Conservation (phyloP, 2,888 invertebrate genomes). For the Diplazon laetatorius region DNA sequence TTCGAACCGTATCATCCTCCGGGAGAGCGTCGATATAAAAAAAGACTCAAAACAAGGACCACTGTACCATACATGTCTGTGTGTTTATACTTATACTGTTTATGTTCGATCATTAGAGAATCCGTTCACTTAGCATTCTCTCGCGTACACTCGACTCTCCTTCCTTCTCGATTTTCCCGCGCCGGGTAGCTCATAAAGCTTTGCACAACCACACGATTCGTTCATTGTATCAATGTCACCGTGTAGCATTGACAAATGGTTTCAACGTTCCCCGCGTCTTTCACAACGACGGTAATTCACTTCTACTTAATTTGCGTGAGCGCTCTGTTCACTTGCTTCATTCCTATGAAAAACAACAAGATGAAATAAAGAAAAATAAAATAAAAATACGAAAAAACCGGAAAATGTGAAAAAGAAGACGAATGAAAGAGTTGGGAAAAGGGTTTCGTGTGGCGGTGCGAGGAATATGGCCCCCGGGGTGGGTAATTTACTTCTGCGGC, state of each 20-base stretch:
- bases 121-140: constrained; percentile 62
- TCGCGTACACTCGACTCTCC: constrained; percentile 38
- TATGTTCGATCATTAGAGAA: constrained; percentile 22
- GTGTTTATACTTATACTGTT: too few relatives aligned
- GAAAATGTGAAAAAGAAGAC: constrained; percentile 15
- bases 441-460: constrained; percentile 6
- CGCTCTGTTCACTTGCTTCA: constrained; percentile 23
- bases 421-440: constrained; percentile 6
- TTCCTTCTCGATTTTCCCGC: constrained; percentile 47
- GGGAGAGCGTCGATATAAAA: constrained; percentile 53
- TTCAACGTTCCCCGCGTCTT: constrained; percentile 59
- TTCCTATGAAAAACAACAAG: constrained; percentile 26
- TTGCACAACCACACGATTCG: constrained; percentile 54
- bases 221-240: constrained; percentile 62
- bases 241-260: constrained; percentile 63
- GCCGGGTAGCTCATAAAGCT: constrained; percentile 22
- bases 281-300: constrained; percentile 62
- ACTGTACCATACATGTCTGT: background rate
- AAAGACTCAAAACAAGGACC: constrained; percentile 5
- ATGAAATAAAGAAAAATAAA: constrained; percentile 1
- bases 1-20: too few relatives aligned
- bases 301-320: constrained; percentile 62
- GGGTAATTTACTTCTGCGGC: constrained; percentile 37
- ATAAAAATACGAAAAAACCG: constrained; percentile 5
- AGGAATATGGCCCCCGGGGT: constrained; percentile 19